Conservation (phyloP, 2,888 invertebrate species). For the Perizoma flavofasciatum region DNA sequence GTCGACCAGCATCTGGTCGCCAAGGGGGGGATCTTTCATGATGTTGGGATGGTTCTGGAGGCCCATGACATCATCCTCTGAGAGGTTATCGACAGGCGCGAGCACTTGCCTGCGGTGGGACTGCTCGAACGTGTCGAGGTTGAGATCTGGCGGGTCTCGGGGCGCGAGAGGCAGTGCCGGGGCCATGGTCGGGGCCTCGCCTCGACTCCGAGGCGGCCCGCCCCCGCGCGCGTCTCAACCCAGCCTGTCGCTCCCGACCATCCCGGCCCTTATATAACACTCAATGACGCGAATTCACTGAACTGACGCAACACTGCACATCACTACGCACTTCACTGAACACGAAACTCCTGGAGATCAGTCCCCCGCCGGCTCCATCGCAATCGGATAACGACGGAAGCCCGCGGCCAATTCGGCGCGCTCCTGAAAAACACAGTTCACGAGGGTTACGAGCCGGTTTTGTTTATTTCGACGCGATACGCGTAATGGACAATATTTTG, state of each 20-base stretch:
- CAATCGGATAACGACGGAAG: slow-evolving; percentile 50
- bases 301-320: slow-evolving; percentile 59
- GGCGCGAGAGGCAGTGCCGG: slow-evolving; percentile 94
- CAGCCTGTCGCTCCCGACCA: slow-evolving; percentile 65
- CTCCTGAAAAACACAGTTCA: slow-evolving; percentile 77
- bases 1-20: slow-evolving; percentile 87
- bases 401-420: slow-evolving; percentile 62
- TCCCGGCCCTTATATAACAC: slow-evolving; percentile 75
- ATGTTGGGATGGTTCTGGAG: slow-evolving; percentile 82
- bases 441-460: slow-evolving; percentile 67
- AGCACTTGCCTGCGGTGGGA: slow-evolving; percentile 71
- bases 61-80: slow-evolving; percentile 84
- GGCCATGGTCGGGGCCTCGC: slow-evolving; percentile 93
- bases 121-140: slow-evolving; percentile 58
- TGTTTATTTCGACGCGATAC: slow-evolving; percentile 47
- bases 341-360: slow-evolving; percentile 50
- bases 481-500: slow-evolving; percentile 20
- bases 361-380: slow-evolving; percentile 73
- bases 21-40: slow-evolving; percentile 83
- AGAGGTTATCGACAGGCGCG: slow-evolving; percentile 80
- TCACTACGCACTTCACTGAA: slow-evolving; percentile 59
- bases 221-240: slow-evolving; percentile 70
- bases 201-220: slow-evolving; percentile 64
- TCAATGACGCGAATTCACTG: slow-evolving; percentile 54
- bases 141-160: slow-evolving; percentile 62